Base-by-base conservation (phyloP, 2,113 vertebrate species). In the Rhagologus leucostigma region DNA sequence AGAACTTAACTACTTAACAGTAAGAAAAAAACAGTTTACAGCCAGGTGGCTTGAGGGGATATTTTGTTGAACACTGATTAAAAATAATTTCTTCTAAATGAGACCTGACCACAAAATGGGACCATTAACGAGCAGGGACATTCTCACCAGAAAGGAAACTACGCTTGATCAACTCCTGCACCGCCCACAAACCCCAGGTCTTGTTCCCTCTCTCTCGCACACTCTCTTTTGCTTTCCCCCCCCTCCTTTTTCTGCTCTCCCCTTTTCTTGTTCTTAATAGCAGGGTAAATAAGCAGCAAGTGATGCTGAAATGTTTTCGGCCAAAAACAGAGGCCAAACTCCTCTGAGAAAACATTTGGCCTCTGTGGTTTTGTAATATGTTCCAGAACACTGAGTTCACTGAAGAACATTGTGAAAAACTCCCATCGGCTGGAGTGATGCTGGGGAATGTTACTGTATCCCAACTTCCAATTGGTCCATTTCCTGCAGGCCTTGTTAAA, bases 61-160 rank as follows among this genome's bases (percentile, higher is more conserved):
- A 98, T 98, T 98, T 98, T 98, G 97, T 96, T 97, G 97, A 98
- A 97, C 92, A 95, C 97, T 98, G 98, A 98, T 98, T 98, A 98
- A 98, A 98, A 98, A 98, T 98, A 98, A 98, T 98, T 98, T 98
- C 98, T 98, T 98, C 98, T 98, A 98, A 98, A 98, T 98, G 98
- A 98, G 98, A 98, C 97, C 97, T 98, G 97, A 98, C 98, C 98
- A 98, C 98, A 98, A 97, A 98, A 98, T 97, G 96, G 95, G 96
- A 96, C 97, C 98, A 98, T 98, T 98, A 98, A 98, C 96, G 96
- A 96, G 97, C 93, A 97, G 96, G 95, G 96, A 96, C 92, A 96
- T 97, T 98, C 97, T 98, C 98, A 98, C 97, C 96, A 97, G 96
- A 96, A 97, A 97, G 95, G 97, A 98, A 97, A 97, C 96, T 96